A percentile compares a stretch with the other conserved stretches of the same genome.
Evolutionary conservation across 2,113 vertebrate genomes (phyloP).

Genomic region (Parus major): DNA sequence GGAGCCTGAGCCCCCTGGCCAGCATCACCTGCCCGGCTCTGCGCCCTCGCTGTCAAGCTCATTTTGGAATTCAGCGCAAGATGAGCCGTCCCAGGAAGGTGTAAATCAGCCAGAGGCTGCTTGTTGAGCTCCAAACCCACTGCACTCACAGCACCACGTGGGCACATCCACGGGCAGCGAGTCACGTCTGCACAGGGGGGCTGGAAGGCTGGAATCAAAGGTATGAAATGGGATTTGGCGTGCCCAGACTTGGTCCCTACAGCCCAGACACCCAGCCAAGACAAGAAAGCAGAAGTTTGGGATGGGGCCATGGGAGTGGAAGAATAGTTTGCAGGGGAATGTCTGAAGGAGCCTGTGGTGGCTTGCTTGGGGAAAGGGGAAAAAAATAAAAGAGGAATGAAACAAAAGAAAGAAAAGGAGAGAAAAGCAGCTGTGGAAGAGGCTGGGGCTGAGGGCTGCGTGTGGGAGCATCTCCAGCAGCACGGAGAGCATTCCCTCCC

Average conservation of each 20-base stretch:
- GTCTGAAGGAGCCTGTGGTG: not conserved
- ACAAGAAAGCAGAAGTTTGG: not conserved
- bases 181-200: not conserved
- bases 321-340: not conserved
- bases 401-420: not conserved
- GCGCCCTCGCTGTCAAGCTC: not conserved
- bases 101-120: not conserved
- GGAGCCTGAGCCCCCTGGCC: not conserved
- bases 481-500: not conserved
- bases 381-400: not conserved
- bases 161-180: not conserved
- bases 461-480: not conserved
- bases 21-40: not conserved
- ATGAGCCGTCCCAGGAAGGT: not conserved
- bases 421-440: not conserved
- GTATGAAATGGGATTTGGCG: not conserved
- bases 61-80: not conserved
- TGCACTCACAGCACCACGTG: fast-evolving
- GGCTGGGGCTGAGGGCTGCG: not conserved
- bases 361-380: not conserved
- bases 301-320: not conserved
- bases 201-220: not conserved
- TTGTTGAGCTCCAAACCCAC: not conserved
- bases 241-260: conserved; percentile 7
- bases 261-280: not conserved